Evolutionary conservation across 2,888 invertebrate genomes (phyloP).

Genomic region (Nezara viridula): DNA sequence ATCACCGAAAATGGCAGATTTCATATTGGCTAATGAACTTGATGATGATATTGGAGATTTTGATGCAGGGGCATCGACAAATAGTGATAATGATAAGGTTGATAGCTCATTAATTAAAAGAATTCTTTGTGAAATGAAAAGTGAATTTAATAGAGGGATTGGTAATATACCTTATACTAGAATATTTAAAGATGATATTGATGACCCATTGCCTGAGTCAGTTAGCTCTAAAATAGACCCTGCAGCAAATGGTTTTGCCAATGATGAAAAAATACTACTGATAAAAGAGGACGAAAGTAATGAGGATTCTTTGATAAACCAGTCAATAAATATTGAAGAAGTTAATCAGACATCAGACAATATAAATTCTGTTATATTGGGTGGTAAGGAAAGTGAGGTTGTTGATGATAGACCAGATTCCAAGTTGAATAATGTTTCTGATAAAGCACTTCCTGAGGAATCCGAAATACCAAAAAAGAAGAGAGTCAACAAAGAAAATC

Average conservation of each 20-base stretch:
- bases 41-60: conserved; percentile 62
- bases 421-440: conserved; percentile 44
- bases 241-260: neutral
- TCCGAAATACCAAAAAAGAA: conserved; percentile 56
- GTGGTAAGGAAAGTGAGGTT: conserved; percentile 54
- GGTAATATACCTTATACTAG: conserved; percentile 37
- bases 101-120: conserved; percentile 64
- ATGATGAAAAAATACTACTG: neutral
- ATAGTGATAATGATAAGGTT: conserved; percentile 64
- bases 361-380: conserved; percentile 11
- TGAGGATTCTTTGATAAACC: neutral
- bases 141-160: conserved; percentile 63
- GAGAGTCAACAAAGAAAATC: conserved; percentile 66
- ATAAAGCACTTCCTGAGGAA: conserved; percentile 50
- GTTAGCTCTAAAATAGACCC: neutral
- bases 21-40: conserved; percentile 60
- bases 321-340: neutral
- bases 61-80: conserved; percentile 62
- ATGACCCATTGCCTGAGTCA: conserved; percentile 36
- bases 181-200: conserved; percentile 44
- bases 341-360: neutral
- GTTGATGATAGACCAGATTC: conserved; percentile 54
- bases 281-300: conserved; percentile 16
- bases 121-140: conserved; percentile 65
- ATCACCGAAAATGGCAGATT: conserved; percentile 57